Conservation (phyloP, 2,113 vertebrate genomes). For the Chrysemys picta region DNA sequence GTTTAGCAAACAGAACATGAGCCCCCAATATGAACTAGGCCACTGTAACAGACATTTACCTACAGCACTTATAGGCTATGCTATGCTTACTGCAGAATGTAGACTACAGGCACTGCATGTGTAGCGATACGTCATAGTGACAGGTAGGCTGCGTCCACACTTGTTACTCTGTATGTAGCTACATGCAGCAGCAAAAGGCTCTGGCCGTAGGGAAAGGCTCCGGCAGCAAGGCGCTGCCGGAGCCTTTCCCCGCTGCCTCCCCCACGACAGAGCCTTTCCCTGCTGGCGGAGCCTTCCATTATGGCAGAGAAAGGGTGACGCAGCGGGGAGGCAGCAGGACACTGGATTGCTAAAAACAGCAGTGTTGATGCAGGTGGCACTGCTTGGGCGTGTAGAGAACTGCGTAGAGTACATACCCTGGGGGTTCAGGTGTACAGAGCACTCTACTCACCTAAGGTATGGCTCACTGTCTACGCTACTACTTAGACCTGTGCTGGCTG, state of each 20-base stretch:
- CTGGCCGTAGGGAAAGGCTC: too few species aligned
- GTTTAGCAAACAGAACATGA: fast-evolving
- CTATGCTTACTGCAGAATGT: too few species aligned
- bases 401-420: too few species aligned
- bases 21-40: fast-evolving
- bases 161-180: background rate
- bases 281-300: background rate
- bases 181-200: too few species aligned
- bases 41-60: background rate
- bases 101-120: too few species aligned
- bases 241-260: too few species aligned
- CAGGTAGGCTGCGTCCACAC: background rate
- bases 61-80: background rate
- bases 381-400: background rate
- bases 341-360: background rate
- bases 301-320: background rate
- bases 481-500: background rate
- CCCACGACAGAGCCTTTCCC: background rate
- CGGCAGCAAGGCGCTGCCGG: too few species aligned
- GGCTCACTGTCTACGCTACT: background rate
- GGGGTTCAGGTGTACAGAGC: too few species aligned
- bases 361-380: background rate
- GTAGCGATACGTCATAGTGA: too few species aligned
- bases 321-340: background rate
- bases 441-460: too few species aligned